Evolutionary conservation across 2,888 invertebrate species (phyloP).

Genomic region (Matsumyia berberina): DNA sequence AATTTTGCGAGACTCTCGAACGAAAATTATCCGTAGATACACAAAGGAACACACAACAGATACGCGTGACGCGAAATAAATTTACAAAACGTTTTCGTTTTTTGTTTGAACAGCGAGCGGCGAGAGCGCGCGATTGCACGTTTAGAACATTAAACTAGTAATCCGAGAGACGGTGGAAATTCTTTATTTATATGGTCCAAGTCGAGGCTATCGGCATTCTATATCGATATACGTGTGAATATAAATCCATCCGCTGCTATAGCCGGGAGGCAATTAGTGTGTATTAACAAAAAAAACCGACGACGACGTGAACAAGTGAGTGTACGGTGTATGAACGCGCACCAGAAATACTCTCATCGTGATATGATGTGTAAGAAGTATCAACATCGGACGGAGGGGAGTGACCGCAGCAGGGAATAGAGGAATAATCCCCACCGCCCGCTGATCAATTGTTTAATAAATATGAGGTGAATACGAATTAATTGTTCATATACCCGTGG

Average conservation of each 20-base stretch:
- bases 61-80: conserved; percentile 3
- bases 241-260: conserved; percentile 51
- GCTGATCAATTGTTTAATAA: conserved; percentile 39
- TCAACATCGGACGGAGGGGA: conserved; percentile 8
- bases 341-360: conserved; percentile 55
- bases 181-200: conserved; percentile 84
- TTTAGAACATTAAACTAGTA: conserved; percentile 82
- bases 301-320: conserved; percentile 41
- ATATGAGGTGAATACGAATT: conserved; percentile 55
- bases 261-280: conserved; percentile 58
- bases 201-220: conserved; percentile 83
- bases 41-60: conserved; percentile 35
- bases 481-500: conserved; percentile 33
- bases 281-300: conserved; percentile 50
- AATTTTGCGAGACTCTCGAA: background rate
- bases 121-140: conserved; percentile 76
- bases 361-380: conserved; percentile 50
- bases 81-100: background rate
- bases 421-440: conserved; percentile 20
- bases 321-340: conserved; percentile 36
- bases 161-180: conserved; percentile 80
- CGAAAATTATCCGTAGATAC: conserved; percentile 7
- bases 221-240: conserved; percentile 66
- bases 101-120: conserved; percentile 3
- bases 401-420: conserved; percentile 20